phyloP scores from a whole-genome alignment of 2,888 invertebrate species.

The Heliconius ismenius region DNA sequence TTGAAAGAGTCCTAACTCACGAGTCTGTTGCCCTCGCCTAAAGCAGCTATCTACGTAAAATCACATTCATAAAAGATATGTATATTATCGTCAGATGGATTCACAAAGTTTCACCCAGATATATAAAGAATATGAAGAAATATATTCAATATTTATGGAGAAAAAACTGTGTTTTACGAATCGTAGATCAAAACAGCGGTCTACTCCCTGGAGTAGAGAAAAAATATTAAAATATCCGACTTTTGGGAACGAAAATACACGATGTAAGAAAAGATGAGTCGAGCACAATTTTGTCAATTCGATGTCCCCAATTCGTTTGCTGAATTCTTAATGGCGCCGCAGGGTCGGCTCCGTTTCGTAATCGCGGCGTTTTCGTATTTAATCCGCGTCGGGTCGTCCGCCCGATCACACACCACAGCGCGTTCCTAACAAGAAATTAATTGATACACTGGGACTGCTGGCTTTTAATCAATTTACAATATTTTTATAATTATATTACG shows the following conservation, averaged over 20 bases:
- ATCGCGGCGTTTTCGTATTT: constrained; percentile 72
- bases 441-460: constrained; percentile 48
- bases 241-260: constrained; percentile 67
- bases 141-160: constrained; percentile 60
- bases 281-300: constrained; percentile 78
- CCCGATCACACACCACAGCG: constrained; percentile 49
- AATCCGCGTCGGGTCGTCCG: constrained; percentile 62
- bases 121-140: constrained; percentile 50
- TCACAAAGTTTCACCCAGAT: constrained; percentile 57
- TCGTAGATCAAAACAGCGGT: constrained; percentile 74
- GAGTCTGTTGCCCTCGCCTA: constrained; percentile 47
- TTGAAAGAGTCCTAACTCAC: constrained; percentile 44
- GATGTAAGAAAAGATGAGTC: constrained; percentile 75
- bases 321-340: constrained; percentile 75
- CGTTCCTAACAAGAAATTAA: constrained; percentile 63
- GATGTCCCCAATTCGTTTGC: constrained; percentile 77
- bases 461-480: constrained; percentile 37
- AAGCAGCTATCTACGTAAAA: constrained; percentile 48
- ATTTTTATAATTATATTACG: not conserved
- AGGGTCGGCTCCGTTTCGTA: constrained; percentile 65
- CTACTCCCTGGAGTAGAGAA: constrained; percentile 58
- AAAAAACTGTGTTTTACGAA: constrained; percentile 65
- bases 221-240: constrained; percentile 74
- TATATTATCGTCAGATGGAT: constrained; percentile 62
- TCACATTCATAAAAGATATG: constrained; percentile 65